These are phyloP conservation scores for Cuniculus paca DNA, from an alignment of 2,797 vertebrate species.

Conservation along the genomic window DNA sequence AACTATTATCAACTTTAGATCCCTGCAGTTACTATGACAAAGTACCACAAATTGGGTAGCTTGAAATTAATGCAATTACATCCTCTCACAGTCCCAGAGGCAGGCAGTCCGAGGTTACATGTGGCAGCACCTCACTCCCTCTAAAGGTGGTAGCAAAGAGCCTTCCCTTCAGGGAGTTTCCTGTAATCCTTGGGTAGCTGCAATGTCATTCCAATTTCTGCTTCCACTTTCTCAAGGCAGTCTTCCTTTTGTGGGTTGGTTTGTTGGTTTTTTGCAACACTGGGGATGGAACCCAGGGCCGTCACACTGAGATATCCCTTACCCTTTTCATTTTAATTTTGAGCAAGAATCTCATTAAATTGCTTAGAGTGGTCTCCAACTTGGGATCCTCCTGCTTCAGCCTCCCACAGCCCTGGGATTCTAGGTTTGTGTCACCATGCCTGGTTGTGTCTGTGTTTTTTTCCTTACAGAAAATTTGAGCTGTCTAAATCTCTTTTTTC, in stretches of 20 bases:
- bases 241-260: neutral
- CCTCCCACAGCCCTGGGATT: neutral
- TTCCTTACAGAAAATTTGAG: neutral
- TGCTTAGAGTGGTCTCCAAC: neutral
- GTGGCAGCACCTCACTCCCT: neutral
- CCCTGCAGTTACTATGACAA: neutral
- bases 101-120: neutral
- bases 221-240: neutral
- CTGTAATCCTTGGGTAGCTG: neutral
- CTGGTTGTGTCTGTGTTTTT: neutral
- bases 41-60: neutral
- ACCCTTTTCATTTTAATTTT: neutral
- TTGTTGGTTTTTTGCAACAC: neutral
- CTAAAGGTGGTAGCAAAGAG: neutral
- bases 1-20: neutral
- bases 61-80: neutral
- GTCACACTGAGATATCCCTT: neutral
- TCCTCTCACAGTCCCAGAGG: neutral
- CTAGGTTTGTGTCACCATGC: neutral
- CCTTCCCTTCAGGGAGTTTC: neutral
- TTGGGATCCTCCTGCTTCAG: neutral
- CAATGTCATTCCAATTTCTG: neutral
- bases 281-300: neutral
- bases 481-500: slow-evolving; percentile 2
- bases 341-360: neutral